Conservation (phyloP, 2,113 vertebrate genomes). For the Hydrochoerus hydrochaeris region DNA sequence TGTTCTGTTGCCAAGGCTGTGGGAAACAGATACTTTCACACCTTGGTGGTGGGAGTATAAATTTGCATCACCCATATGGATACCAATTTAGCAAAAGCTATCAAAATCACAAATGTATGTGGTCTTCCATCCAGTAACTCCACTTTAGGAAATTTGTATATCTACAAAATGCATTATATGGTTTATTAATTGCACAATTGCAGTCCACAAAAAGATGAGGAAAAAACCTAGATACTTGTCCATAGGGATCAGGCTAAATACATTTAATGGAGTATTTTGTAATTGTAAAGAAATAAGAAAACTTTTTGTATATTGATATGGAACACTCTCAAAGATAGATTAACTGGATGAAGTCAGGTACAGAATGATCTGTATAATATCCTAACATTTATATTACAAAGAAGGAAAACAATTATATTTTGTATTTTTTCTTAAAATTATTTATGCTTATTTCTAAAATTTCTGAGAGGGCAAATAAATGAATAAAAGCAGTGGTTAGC, state of each 20-base stretch:
- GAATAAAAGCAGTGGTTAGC: neutral
- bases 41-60: slow-evolving; percentile 49
- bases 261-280: neutral
- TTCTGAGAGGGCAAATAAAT: slow-evolving; percentile 20
- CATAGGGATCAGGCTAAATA: neutral
- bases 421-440: neutral
- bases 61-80: slow-evolving; percentile 63
- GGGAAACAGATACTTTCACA: neutral
- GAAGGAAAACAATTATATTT: neutral
- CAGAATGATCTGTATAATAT: neutral
- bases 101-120: slow-evolving; percentile 52
- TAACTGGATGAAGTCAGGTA: neutral
- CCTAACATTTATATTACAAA: neutral
- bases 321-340: slow-evolving; percentile 6
- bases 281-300: slow-evolving; percentile 24
- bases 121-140: slow-evolving; percentile 24
- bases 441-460: slow-evolving; percentile 29
- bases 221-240: neutral
- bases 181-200: neutral
- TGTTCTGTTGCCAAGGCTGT: slow-evolving; percentile 42
- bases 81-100: slow-evolving; percentile 58
- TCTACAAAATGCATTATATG: neutral
- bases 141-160: slow-evolving; percentile 55
- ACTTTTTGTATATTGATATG: neutral
- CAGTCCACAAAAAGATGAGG: neutral